Evolutionary conservation across 1,140 invertebrate genomes (phyloP).

Genomic region (Ceratina japonica): DNA sequence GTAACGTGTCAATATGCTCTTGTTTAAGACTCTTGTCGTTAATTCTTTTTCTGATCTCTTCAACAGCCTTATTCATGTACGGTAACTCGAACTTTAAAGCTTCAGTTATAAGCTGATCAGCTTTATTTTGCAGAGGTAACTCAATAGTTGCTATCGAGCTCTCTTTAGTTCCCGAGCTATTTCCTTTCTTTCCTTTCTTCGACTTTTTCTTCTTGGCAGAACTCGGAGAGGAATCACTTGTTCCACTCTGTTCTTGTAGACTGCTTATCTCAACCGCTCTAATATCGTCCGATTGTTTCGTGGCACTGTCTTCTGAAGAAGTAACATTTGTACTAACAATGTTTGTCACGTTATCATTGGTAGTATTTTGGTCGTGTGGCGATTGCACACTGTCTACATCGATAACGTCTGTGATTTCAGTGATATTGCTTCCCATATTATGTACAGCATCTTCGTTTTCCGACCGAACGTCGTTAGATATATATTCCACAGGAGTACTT

Average conservation of each 20-base stretch:
- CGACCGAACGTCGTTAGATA: not conserved
- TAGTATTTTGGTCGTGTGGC: too few relatives aligned
- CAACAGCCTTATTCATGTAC: conserved; percentile 41
- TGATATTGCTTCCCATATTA: not conserved
- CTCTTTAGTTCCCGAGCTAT: not conserved
- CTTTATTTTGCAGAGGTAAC: conserved; percentile 4
- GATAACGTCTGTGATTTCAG: not conserved
- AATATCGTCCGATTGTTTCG: too few relatives aligned
- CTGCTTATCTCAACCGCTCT: too few relatives aligned
- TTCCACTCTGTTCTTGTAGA: not conserved
- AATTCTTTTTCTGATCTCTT: conserved; percentile 36
- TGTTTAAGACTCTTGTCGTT: conserved; percentile 18
- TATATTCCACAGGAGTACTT: not conserved
- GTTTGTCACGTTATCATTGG: not conserved
- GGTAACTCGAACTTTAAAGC: conserved; percentile 27
- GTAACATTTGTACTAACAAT: too few relatives aligned
- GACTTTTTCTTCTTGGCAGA: conserved; percentile 21
- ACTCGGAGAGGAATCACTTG: not conserved
- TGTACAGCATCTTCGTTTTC: not conserved
- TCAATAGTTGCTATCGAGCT: not conserved
- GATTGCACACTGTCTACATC: not conserved
- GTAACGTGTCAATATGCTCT: conserved; percentile 32
- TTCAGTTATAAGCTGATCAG: conserved; percentile 1
- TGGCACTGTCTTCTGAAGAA: too few relatives aligned
- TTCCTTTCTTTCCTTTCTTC: conserved; percentile 12